phyloP scores from a whole-genome alignment of 2,797 vertebrate species.

The Galago senegalensis region DNA sequence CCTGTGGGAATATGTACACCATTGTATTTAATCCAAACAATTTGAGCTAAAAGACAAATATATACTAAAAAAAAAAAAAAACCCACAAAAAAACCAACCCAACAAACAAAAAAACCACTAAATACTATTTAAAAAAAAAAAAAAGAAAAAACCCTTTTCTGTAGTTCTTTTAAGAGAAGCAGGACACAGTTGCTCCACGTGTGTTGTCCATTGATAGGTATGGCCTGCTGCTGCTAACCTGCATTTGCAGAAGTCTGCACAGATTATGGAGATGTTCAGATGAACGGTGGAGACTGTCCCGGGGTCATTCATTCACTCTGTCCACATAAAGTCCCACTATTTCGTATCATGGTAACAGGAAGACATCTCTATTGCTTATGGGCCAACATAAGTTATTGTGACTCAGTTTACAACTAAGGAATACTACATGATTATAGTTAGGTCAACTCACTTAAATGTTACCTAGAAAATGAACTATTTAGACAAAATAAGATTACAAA shows the following conservation, averaged over 20 bases:
- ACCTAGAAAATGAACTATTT: not conserved
- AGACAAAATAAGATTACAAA: not conserved
- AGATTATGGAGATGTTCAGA: not conserved
- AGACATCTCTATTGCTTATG: not conserved
- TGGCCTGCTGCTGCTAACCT: not conserved
- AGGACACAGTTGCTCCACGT: not conserved
- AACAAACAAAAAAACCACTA: too few relatives aligned
- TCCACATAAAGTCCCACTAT: too few relatives aligned
- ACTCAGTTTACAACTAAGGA: not conserved
- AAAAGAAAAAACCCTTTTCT: not conserved
- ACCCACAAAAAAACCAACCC: too few relatives aligned
- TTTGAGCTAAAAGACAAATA: conserved; percentile 60
- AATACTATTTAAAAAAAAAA: not conserved
- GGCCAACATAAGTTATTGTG: not conserved
- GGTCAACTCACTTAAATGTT: not conserved
- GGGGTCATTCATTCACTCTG: not conserved
- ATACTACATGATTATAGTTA: not conserved
- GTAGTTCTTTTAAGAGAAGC: not conserved
- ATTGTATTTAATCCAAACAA: conserved; percentile 68
- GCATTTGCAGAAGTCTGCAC: not conserved
- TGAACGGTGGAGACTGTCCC: not conserved
- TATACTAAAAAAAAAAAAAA: not conserved
- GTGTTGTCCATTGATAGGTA: not conserved
- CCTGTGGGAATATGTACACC: too few relatives aligned
- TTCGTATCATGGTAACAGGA: not conserved